Evolutionary conservation across 2,113 vertebrate species (phyloP).

Genomic region (Butorides virescens): DNA sequence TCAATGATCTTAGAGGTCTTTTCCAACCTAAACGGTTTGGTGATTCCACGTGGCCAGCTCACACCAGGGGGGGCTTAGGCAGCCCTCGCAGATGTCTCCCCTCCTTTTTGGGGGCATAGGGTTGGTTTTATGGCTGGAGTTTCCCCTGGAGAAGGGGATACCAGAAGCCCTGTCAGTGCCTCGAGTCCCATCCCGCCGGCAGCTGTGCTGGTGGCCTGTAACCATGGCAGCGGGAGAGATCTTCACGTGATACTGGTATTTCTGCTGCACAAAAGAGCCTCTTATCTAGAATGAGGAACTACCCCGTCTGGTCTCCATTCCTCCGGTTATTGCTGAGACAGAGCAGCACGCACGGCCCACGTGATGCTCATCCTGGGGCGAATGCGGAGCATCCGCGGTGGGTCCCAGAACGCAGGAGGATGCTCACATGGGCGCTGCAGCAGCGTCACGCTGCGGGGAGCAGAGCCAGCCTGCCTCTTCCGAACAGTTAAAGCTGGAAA

Average conservation of each 20-base stretch:
- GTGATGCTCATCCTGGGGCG: fast-evolving
- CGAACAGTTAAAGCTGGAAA: neutral
- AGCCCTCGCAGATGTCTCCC: neutral
- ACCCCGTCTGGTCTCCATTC: neutral
- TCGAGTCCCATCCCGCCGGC: fast-evolving
- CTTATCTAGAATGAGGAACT: neutral
- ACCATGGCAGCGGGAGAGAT: neutral
- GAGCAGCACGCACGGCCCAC: fast-evolving
- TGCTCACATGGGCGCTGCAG: fast-evolving
- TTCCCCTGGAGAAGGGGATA: fast-evolving
- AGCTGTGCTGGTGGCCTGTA: neutral
- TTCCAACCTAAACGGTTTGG: no score
- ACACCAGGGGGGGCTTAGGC: fast-evolving
- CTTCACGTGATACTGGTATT: conserved; percentile 26
- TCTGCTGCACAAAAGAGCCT: conserved; percentile 37
- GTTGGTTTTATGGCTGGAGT: neutral
- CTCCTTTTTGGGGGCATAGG: neutral
- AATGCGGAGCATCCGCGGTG: fast-evolving
- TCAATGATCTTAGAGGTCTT: no score
- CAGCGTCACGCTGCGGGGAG: fast-evolving
- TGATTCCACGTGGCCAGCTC: neutral
- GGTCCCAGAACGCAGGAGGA: neutral
- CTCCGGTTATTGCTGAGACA: neutral
- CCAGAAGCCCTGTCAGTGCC: neutral
- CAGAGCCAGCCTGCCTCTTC: neutral